phyloP scores from a whole-genome alignment of 2,797 vertebrate species.

The Hipposideros larvatus region DNA sequence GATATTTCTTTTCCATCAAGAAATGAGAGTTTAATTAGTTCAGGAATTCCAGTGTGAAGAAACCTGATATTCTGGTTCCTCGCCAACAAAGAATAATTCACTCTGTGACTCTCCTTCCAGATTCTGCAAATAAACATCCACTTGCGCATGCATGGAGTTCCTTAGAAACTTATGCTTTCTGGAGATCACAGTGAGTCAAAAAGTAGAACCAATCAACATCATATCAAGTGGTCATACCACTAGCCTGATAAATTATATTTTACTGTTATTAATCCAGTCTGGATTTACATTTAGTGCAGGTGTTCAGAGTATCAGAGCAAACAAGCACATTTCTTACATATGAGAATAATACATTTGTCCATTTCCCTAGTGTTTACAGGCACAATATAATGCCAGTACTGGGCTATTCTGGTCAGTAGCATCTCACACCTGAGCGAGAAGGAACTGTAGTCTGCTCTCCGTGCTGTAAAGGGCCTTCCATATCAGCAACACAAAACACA shows the following conservation, averaged over 20 bases:
- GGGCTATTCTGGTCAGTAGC: background rate
- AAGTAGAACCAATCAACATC: background rate
- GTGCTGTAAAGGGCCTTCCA: background rate
- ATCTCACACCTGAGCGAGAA: background rate
- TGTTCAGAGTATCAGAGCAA: background rate
- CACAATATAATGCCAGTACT: background rate
- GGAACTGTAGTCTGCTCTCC: too few species aligned
- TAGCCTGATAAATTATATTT: background rate
- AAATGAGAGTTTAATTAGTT: slow-evolving; percentile 39
- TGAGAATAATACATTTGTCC: background rate
- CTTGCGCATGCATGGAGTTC: slow-evolving; percentile 80
- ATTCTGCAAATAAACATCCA: slow-evolving; percentile 86
- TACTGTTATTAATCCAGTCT: background rate
- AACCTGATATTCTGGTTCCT: slow-evolving; percentile 88
- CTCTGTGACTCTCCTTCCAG: slow-evolving; percentile 61
- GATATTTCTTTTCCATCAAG: slow-evolving; percentile 54
- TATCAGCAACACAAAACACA: too few species aligned
- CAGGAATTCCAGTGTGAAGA: slow-evolving; percentile 56
- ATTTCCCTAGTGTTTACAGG: background rate
- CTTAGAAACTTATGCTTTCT: slow-evolving; percentile 69
- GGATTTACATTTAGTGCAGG: background rate
- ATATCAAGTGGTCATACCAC: background rate
- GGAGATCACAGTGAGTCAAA: slow-evolving; percentile 35
- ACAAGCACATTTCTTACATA: background rate
- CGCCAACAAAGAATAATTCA: slow-evolving; percentile 51